Conservation (phyloP, 1,140 invertebrate genomes). For the Neocloeon triangulifer region DNA sequence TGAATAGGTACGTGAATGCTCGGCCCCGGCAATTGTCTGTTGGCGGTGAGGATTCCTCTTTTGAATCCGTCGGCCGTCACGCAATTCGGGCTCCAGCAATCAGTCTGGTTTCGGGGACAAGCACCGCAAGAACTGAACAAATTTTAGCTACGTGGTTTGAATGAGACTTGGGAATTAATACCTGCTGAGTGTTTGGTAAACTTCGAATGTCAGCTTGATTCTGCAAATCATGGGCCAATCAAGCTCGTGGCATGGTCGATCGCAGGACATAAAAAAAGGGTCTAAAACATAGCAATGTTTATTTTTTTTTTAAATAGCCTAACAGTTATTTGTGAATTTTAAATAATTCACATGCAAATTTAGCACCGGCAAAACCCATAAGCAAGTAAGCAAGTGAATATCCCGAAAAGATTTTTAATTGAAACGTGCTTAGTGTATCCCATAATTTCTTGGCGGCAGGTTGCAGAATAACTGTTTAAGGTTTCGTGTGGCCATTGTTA, state of each 20-base stretch:
- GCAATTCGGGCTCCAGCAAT: constrained; percentile 34
- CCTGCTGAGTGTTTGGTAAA: constrained; percentile 38
- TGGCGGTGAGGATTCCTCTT: constrained; percentile 48
- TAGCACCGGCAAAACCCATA: too few relatives aligned
- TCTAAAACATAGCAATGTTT: too few relatives aligned
- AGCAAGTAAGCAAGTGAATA: too few relatives aligned
- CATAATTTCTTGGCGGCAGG: too few relatives aligned
- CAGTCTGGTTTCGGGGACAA: constrained; percentile 33
- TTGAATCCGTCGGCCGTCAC: constrained; percentile 42
- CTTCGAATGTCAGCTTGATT: constrained; percentile 42
- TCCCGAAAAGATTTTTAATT: too few relatives aligned
- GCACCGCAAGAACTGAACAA: constrained; percentile 23
- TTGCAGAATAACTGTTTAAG: too few relatives aligned
- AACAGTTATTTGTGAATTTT: too few relatives aligned
- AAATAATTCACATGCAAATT: too few relatives aligned
- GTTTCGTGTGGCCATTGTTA: too few relatives aligned
- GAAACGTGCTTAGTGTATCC: too few relatives aligned
- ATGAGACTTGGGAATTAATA: constrained; percentile 17
- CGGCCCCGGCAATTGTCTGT: constrained; percentile 62
- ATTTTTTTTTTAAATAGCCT: too few relatives aligned
- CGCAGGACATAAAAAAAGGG: constrained; percentile 40
- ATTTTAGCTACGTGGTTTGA: too few relatives aligned
- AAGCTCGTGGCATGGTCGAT: constrained; percentile 46
- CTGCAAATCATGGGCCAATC: constrained; percentile 61
- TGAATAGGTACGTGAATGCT: constrained; percentile 34